Evolutionary conservation across 2,888 invertebrate species (phyloP).

Genomic region (Lochmaea crataegi): DNA sequence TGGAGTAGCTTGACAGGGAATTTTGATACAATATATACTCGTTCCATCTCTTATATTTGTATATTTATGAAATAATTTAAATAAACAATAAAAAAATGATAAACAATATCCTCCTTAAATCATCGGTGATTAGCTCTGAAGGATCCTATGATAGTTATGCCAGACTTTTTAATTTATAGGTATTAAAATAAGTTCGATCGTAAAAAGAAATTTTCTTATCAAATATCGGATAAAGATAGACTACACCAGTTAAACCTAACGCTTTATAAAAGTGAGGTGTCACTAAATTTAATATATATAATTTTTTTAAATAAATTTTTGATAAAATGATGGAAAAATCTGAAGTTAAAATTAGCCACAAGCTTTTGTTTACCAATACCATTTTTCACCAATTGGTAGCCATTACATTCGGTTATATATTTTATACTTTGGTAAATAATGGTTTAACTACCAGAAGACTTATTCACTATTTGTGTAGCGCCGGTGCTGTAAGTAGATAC

Average conservation of each 20-base stretch:
- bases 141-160: too few species aligned
- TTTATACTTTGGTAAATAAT: constrained; percentile 52
- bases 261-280: neutral
- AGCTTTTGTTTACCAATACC: constrained; percentile 48
- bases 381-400: constrained; percentile 54
- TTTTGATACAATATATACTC: too few species aligned
- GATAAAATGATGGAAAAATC: neutral
- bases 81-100: too few species aligned
- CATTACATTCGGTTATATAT: constrained; percentile 49
- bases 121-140: too few species aligned
- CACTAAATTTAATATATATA: too few species aligned
- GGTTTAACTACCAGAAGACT: constrained; percentile 42
- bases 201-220: neutral
- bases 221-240: neutral
- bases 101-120: too few species aligned
- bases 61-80: too few species aligned
- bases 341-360: neutral
- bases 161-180: too few species aligned
- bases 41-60: too few species aligned
- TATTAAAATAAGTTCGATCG: neutral
- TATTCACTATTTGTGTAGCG: constrained; percentile 44
- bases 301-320: neutral
- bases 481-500: constrained; percentile 10
- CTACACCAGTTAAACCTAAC: neutral
- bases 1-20: too few species aligned